Evolutionary conservation across 2,888 invertebrate species (phyloP).

Genomic region (Hydraecia micacea): DNA sequence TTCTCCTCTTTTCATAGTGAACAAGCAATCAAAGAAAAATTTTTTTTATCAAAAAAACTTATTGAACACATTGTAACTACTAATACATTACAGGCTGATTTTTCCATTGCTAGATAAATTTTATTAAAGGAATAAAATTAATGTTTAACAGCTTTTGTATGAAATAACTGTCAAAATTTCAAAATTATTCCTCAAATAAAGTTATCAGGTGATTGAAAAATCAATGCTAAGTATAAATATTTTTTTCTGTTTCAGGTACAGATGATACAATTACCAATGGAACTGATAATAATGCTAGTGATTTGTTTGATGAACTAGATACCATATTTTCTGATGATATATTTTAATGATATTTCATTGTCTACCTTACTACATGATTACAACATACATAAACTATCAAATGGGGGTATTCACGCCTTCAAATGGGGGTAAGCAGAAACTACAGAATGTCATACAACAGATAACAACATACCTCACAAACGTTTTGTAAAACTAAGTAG

Average conservation of each 20-base stretch:
- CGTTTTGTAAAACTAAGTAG: neutral
- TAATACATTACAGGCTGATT: neutral
- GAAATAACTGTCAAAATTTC: no score
- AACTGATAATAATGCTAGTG: slow-evolving; percentile 67
- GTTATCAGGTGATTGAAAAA: no score
- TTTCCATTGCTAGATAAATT: no score
- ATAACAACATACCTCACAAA: slow-evolving; percentile 1
- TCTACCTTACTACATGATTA: neutral
- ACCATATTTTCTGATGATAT: slow-evolving; percentile 83
- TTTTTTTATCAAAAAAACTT: neutral
- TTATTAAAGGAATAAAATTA: no score
- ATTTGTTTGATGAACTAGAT: slow-evolving; percentile 82
- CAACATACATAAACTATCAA: neutral
- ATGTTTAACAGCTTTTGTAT: no score
- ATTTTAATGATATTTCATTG: slow-evolving; percentile 70
- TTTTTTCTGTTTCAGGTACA: slow-evolving; percentile 74
- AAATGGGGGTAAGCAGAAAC: neutral
- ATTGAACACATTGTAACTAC: neutral
- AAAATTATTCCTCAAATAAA: no score
- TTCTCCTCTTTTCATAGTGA: neutral
- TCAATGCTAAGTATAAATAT: neutral
- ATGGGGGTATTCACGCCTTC: neutral
- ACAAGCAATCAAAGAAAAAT: neutral
- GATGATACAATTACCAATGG: slow-evolving; percentile 62
- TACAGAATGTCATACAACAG: neutral